phyloP scores from a whole-genome alignment of 1,140 invertebrate genomes.

The Drosophila ercepeae region DNA sequence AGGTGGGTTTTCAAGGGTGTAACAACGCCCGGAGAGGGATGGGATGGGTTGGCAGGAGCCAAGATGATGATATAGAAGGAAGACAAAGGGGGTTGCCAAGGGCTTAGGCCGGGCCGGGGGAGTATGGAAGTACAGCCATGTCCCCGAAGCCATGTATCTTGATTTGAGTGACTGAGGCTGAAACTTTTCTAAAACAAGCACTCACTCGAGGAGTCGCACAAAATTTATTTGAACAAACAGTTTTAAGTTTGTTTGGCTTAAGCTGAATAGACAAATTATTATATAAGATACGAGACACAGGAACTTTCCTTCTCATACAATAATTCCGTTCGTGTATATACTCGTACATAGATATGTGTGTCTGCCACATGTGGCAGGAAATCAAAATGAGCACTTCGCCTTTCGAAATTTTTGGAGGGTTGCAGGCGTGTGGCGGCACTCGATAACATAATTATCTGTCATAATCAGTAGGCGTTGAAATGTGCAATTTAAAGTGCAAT shows the following conservation, averaged over 20 bases:
- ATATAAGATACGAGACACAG: no score
- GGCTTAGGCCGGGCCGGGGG: not conserved
- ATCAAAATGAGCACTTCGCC: slow-evolving; percentile 1
- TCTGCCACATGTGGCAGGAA: not conserved
- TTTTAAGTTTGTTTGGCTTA: no score
- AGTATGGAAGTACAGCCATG: not conserved
- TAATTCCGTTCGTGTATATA: no score
- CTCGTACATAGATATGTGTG: not conserved
- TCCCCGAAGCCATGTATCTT: slow-evolving; percentile 13
- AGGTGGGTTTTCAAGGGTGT: not conserved
- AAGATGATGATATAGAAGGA: no score
- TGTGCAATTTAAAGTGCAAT: slow-evolving; percentile 83
- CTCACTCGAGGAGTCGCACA: not conserved
- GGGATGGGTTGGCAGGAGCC: not conserved
- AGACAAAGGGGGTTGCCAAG: not conserved
- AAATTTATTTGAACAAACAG: no score
- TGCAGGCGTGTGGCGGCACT: slow-evolving; percentile 67
- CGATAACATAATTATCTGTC: slow-evolving; percentile 81
- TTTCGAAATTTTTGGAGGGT: not conserved
- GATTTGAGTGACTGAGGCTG: slow-evolving; percentile 8
- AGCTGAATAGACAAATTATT: no score
- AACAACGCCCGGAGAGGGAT: not conserved
- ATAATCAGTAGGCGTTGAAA: slow-evolving; percentile 83
- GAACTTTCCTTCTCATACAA: no score
- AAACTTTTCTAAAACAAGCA: not conserved